Evolutionary conservation across 2,797 vertebrate genomes (phyloP).

Genomic region (Ctenosaura bakeri): DNA sequence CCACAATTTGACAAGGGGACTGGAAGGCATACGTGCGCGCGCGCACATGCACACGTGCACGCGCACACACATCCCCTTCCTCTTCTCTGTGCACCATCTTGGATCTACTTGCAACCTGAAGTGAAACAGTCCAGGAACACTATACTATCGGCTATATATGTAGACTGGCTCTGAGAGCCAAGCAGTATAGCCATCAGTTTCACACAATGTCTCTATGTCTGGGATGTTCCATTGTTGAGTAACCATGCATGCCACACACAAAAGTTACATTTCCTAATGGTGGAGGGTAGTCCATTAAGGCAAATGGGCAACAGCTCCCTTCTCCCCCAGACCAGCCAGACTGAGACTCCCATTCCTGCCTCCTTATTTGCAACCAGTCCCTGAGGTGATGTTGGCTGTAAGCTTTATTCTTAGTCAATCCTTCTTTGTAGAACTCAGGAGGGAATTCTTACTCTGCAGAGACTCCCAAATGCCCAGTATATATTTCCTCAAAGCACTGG

Average conservation of each 20-base stretch:
- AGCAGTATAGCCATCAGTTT: neutral
- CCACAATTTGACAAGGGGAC: too few species aligned
- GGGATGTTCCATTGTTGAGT: neutral
- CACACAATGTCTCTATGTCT: neutral
- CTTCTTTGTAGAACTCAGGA: too few species aligned
- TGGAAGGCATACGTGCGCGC: too few species aligned
- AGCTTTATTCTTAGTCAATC: too few species aligned
- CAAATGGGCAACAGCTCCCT: too few species aligned
- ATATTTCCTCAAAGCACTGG: too few species aligned
- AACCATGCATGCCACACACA: neutral
- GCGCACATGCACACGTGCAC: too few species aligned
- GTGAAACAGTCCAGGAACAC: neutral
- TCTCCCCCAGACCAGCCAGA: too few species aligned
- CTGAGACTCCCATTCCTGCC: too few species aligned
- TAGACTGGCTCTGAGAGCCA: neutral
- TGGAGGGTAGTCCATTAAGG: neutral
- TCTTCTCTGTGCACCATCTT: neutral
- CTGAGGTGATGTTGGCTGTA: too few species aligned
- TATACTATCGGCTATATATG: neutral
- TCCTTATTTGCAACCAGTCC: neutral
- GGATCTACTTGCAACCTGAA: neutral
- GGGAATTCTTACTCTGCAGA: too few species aligned
- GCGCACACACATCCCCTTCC: neutral
- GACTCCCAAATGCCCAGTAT: too few species aligned
- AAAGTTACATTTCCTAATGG: neutral